These are phyloP conservation scores for Colistium nudipinnis DNA, from an alignment of 2,113 vertebrate genomes.

Conservation along the genomic window DNA sequence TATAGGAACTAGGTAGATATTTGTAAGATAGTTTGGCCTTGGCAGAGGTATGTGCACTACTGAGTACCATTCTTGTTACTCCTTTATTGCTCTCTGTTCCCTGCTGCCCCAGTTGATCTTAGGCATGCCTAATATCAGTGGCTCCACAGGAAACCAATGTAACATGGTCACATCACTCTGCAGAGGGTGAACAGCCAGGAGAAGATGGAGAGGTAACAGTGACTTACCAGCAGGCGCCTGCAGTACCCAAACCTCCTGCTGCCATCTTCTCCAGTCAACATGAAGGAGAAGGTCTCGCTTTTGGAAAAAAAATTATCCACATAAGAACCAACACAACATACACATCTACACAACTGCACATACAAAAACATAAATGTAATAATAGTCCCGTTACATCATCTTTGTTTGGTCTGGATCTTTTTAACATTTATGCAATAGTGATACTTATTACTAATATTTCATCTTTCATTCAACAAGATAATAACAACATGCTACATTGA, in stretches of 20 bases:
- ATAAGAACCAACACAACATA: too few species aligned
- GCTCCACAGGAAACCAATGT: conserved; percentile 52
- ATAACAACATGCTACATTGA: neutral
- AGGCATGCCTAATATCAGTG: conserved; percentile 25
- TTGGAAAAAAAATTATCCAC: conserved; percentile 64
- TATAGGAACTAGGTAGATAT: neutral
- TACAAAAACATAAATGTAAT: too few species aligned
- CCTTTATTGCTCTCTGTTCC: conserved; percentile 27
- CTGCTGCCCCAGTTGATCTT: conserved; percentile 38
- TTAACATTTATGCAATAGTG: conserved; percentile 1
- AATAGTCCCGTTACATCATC: neutral
- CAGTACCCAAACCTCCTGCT: conserved; percentile 98
- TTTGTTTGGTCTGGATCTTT: neutral
- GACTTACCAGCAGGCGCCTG: conserved; percentile 94
- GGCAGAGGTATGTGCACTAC: neutral
- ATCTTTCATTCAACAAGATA: neutral
- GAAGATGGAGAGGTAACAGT: conserved; percentile 16
- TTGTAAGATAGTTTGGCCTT: neutral
- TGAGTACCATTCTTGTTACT: neutral
- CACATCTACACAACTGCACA: neutral
- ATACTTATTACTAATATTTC: conserved; percentile 8
- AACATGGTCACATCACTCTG: conserved; percentile 44
- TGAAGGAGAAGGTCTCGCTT: conserved; percentile 99
- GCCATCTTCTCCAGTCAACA: conserved; percentile 98
- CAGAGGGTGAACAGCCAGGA: conserved; percentile 43